Percentiles rank a stretch among this genome's conserved stretches.
Evolutionary conservation across 2,888 invertebrate species (phyloP).

Genomic region (Periphyllus acericola): DNA sequence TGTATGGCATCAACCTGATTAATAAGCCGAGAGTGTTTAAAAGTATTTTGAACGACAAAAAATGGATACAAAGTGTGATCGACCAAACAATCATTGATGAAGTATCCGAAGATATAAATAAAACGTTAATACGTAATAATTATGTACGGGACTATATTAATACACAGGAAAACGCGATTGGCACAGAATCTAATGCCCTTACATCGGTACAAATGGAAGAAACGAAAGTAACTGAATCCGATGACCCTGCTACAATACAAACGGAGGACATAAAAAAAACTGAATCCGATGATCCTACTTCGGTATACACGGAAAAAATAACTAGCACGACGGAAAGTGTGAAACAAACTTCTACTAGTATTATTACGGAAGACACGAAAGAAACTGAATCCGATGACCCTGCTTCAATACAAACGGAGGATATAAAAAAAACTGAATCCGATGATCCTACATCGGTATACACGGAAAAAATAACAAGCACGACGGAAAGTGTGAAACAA

Average conservation of each 20-base stretch:
- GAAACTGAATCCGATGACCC: background rate
- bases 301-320: background rate
- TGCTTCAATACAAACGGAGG: background rate
- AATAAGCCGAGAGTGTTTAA: background rate
- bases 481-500: background rate
- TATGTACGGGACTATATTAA: background rate
- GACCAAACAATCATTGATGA: background rate
- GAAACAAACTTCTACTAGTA: background rate
- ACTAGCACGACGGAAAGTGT: background rate
- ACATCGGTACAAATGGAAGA: background rate
- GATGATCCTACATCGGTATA: background rate
- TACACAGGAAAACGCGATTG: background rate
- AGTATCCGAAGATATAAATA: background rate
- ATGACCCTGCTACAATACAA: background rate
- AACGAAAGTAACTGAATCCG: background rate
- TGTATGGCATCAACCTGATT: constrained; percentile 21
- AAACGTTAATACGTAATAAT: background rate
- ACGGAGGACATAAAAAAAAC: background rate
- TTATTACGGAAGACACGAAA: background rate
- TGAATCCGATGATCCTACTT: background rate
- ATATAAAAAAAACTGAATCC: background rate
- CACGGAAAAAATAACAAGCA: background rate
- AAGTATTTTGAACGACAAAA: constrained; percentile 18
- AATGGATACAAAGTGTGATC: constrained; percentile 11
- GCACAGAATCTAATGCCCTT: background rate